Evolutionary conservation across 2,888 invertebrate genomes (phyloP).

Genomic region (Ischnus inquisitorius): DNA sequence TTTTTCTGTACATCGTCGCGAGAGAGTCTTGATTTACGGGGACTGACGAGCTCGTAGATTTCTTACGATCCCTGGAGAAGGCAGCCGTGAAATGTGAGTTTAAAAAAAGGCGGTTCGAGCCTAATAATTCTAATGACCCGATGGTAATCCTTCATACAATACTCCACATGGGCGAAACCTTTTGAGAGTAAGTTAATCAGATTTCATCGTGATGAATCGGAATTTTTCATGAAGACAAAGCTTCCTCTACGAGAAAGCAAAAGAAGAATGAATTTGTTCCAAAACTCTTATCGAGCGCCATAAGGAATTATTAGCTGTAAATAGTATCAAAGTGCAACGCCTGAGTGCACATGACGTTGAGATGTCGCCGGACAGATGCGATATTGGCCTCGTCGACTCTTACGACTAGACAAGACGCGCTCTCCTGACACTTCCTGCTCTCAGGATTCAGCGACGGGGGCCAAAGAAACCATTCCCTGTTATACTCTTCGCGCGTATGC

Average conservation of each 20-base stretch:
- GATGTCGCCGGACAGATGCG: constrained; percentile 83
- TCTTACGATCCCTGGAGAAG: background rate
- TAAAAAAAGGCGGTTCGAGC: background rate
- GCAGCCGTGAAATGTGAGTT: constrained; percentile 5
- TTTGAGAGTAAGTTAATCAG: background rate
- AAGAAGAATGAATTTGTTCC: too few relatives aligned
- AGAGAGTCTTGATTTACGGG: constrained; percentile 37
- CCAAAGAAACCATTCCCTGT: constrained; percentile 39
- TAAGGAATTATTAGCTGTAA: constrained; percentile 11
- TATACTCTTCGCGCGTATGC: constrained; percentile 30
- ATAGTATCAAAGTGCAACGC: constrained; percentile 68
- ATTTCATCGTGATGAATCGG: background rate
- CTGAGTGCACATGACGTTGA: constrained; percentile 78
- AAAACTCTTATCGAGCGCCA: too few relatives aligned
- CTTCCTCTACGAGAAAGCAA: too few relatives aligned
- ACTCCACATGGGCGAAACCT: background rate
- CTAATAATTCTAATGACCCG: background rate
- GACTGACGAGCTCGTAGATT: constrained; percentile 1
- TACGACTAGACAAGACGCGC: constrained; percentile 33
- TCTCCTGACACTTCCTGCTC: constrained; percentile 79
- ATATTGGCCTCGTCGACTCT: constrained; percentile 77
- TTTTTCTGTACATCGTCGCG: constrained; percentile 48
- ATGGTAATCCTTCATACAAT: background rate
- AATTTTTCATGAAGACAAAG: background rate
- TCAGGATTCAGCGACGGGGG: constrained; percentile 47